A percentile compares a stretch with the other conserved stretches of the same genome.
Evolutionary conservation across 35 echinoderm and acorn worm species (phyloP).

Genomic region (Heliocidaris tuberculata): DNA sequence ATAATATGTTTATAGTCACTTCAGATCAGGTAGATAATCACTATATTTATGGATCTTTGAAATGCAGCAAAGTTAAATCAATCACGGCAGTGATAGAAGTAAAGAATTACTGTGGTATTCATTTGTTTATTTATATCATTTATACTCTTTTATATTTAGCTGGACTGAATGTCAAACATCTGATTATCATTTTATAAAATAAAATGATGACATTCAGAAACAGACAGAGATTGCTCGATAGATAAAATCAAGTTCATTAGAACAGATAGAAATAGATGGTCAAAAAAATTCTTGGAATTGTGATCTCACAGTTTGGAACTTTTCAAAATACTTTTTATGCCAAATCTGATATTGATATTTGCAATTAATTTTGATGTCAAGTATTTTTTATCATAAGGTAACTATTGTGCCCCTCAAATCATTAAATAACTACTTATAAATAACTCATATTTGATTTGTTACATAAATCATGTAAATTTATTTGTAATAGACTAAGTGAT

Average conservation of each 20-base stretch:
- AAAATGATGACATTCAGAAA: too few relatives aligned
- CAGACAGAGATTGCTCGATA: background rate
- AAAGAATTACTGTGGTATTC: background rate
- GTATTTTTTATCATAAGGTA: background rate
- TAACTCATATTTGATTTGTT: background rate
- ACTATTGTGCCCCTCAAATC: background rate
- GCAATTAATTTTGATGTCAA: background rate
- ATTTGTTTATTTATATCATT: background rate
- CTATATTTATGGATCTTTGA: background rate
- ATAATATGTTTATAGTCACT: background rate
- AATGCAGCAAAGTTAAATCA: background rate
- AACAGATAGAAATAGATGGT: too few relatives aligned
- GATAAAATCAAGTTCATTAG: background rate
- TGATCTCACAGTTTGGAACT: background rate
- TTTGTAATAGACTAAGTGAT: background rate
- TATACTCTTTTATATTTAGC: conserved; percentile 13
- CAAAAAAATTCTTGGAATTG: background rate
- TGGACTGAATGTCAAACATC: background rate
- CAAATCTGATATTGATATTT: background rate
- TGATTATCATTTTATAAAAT: background rate
- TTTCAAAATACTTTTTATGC: background rate
- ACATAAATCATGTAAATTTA: background rate
- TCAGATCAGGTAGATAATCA: background rate
- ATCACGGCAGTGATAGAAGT: background rate
- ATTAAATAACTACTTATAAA: background rate